These are phyloP conservation scores for Drosophila setifemur DNA, from an alignment of 1,140 invertebrate species.

Conservation along the genomic window DNA sequence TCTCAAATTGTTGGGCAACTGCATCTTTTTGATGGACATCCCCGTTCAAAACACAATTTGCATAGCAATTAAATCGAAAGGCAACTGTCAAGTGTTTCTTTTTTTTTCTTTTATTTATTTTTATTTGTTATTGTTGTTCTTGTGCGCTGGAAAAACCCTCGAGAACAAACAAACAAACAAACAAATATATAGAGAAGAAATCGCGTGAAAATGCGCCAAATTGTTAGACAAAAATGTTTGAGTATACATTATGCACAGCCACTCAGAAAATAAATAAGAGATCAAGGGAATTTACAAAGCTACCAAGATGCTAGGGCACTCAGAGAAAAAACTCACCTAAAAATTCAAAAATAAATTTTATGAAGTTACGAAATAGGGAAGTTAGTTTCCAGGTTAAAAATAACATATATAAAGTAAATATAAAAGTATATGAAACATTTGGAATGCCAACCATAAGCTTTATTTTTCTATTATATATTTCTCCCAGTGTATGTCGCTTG, in stretches of 20 bases:
- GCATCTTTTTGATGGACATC: too few relatives aligned
- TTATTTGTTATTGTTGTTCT: too few relatives aligned
- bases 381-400: too few relatives aligned
- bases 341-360: too few relatives aligned
- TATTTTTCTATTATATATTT: too few relatives aligned
- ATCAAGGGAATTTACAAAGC: not conserved
- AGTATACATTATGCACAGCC: constrained; percentile 65
- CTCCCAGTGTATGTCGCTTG: too few relatives aligned
- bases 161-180: constrained; percentile 50
- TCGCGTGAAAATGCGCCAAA: constrained; percentile 78
- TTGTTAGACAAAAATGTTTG: constrained; percentile 65
- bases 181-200: constrained; percentile 39
- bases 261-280: not conserved
- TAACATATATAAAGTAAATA: too few relatives aligned
- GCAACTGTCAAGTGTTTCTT: constrained; percentile 62
- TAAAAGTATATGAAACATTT: too few relatives aligned
- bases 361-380: too few relatives aligned
- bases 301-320: constrained; percentile 13
- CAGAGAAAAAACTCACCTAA: too few relatives aligned
- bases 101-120: not conserved
- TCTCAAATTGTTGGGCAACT: too few relatives aligned
- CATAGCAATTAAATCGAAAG: constrained; percentile 66
- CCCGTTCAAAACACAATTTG: constrained; percentile 37
- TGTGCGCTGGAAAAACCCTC: not conserved
- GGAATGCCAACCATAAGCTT: too few relatives aligned